Base-by-base conservation (phyloP, 53 echinoderm and acorn worm genomes). In the Stichopus horrens region DNA sequence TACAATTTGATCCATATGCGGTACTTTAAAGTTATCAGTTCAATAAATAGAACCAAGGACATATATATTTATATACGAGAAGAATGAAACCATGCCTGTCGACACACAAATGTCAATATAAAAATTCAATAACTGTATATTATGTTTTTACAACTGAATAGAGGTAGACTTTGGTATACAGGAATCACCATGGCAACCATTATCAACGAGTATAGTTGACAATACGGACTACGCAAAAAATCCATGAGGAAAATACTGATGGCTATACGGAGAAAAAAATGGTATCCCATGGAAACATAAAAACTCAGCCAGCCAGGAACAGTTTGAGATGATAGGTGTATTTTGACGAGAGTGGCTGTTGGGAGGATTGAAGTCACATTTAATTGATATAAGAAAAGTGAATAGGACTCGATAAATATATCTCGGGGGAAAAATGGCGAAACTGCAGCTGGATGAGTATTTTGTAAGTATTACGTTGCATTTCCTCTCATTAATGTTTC, bases 361-460 rank as follows among this genome's bases (percentile, higher is more conserved):
- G 0, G 37, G 37, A 37, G 37, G 37, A 37, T 2, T 37, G 37
- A 37, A 37, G 37, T 37, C 37, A 37, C 37, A 37, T 37, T 37
- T 37, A 37, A 37, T 37, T 37, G 37, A 37, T 37, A 37, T 63
- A 63, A 63, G 63, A 63, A 63, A 5, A 7, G 4, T 16, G 37
- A 37, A 37, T 37, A 37, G 63, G 63, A 63, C 4, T 63, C 63
- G 63, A 13, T 63, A 16, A 63, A 9, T 63, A 63, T 63, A 37
- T 37, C 37, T 16, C 63, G 63, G 10, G 63, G 63, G 16, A 63
- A 16, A 52, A 10, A 79, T 79, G 79, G 54, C 79, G 13, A 54
- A 54, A 9, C 79, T 79, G 5, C 79, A 79, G 53, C 79, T 79
- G 79, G 79, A 79, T 79, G 79, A 79, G 79, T 79, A 79, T 79